Base-by-base conservation (phyloP, 2,797 vertebrate species). In the Setipinna tenuifilis region DNA sequence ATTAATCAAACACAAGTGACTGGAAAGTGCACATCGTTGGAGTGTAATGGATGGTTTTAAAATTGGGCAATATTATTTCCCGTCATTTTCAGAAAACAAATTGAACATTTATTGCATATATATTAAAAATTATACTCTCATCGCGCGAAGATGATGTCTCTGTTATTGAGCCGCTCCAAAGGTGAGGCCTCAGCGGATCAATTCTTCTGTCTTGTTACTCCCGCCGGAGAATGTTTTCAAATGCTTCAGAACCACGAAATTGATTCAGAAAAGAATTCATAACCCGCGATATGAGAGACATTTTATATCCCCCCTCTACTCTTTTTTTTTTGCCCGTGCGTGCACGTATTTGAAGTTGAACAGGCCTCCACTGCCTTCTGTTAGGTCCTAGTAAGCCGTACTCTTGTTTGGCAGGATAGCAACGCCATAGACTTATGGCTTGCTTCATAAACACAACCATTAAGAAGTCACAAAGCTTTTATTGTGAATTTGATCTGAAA, bases 41-140 rank as follows among this genome's bases (percentile, higher is more conserved):
- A 93, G 91, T 89, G 95, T 99, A 98, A 99, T 98, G 97, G 97
- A 98, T 98, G 97, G 96, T 96, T 97, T 96, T 96, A 97, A 96
- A 97, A 97, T 97, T 95, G 96, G 96, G 96, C 96, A 96, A 98
- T 98, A 99, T 99, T 99, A 98, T 98, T 98, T 97, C 97, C 97
- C 97, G 97, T 98, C 98, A 98, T 97, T 99, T 78, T 97, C 98
- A 95, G 96, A 96, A 98, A 99, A 99, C 98, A 99, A 99, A 99
- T 98, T 98, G 98, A 99, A 99, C 98, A 99, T 99, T 99, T 99
- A 99, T 99, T 99, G 98, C 98, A 99, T 99, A 99, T 99, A 99
- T 99, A 99, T 99, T 99, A 99, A 99, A 99, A 99, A 99, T 99
- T 99, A 99, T 97, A 97, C 96, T 94, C 96, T 96, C 96, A 96